Percentiles rank a stretch among this genome's conserved stretches.
phyloP scores from a whole-genome alignment of 2,797 vertebrate genomes.

The Brachyrhaphis roseni region DNA sequence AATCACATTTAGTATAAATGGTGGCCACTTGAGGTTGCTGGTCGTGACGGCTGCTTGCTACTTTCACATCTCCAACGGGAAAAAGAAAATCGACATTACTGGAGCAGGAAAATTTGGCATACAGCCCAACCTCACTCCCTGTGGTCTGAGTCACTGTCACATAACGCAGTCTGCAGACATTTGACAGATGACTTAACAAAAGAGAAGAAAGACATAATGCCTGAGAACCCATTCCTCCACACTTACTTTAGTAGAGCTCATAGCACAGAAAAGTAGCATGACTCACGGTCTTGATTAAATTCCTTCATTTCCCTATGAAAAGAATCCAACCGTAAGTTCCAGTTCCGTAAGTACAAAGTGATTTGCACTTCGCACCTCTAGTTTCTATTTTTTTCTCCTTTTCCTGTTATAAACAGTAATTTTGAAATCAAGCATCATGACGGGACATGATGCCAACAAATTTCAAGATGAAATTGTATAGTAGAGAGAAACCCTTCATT shows the following conservation, averaged over 20 bases:
- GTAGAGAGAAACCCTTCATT: slow-evolving; percentile 23
- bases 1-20: slow-evolving; percentile 49
- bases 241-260: slow-evolving; percentile 51
- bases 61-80: slow-evolving; percentile 54
- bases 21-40: slow-evolving; percentile 33
- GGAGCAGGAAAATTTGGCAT: slow-evolving; percentile 59
- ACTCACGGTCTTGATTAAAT: slow-evolving; percentile 58
- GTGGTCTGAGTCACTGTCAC: slow-evolving; percentile 60
- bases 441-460: slow-evolving; percentile 31
- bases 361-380: slow-evolving; percentile 34
- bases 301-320: slow-evolving; percentile 39
- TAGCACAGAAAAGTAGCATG: slow-evolving; percentile 53
- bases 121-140: slow-evolving; percentile 35
- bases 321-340: slow-evolving; percentile 39
- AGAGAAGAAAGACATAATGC: slow-evolving; percentile 47
- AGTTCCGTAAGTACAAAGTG: slow-evolving; percentile 19
- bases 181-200: slow-evolving; percentile 58
- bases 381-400: slow-evolving; percentile 15
- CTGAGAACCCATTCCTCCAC: slow-evolving; percentile 46
- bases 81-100: slow-evolving; percentile 56
- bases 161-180: slow-evolving; percentile 63
- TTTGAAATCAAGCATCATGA: slow-evolving; percentile 51
- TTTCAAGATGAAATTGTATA: slow-evolving; percentile 27
- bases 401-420: slow-evolving; percentile 47
- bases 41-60: slow-evolving; percentile 35